Conservation (phyloP, 2,113 vertebrate genomes). For the Stigmatopora nigra region DNA sequence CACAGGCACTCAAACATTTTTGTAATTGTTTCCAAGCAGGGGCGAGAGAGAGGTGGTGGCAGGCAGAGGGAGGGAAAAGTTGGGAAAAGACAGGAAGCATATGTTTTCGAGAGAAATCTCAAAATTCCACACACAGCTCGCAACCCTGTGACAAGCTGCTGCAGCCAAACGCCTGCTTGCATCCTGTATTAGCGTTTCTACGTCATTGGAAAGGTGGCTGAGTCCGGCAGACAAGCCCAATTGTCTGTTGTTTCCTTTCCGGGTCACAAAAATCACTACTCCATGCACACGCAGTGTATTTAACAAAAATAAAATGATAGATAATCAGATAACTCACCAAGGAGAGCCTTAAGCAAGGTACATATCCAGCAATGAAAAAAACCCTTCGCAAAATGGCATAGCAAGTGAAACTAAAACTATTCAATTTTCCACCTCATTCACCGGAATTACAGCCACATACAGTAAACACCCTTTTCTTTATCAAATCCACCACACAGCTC, state of each 20-base stretch:
- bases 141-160: constrained; percentile 38
- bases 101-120: constrained; percentile 53
- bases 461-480: constrained; percentile 36
- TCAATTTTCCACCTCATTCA: constrained; percentile 26
- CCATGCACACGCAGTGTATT: constrained; percentile 9
- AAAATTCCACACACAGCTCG: constrained; percentile 78
- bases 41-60: constrained; percentile 40
- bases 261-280: constrained; percentile 37
- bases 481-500: constrained; percentile 24
- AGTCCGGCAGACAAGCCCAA: constrained; percentile 11
- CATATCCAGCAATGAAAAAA: constrained; percentile 30
- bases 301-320: constrained; percentile 1
- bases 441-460: constrained; percentile 37
- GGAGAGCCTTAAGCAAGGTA: constrained; percentile 22
- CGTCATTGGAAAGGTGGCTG: constrained; percentile 17
- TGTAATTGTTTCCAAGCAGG: constrained; percentile 73
- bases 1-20: constrained; percentile 75
- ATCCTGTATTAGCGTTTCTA: constrained; percentile 15
- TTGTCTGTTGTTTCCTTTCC: constrained; percentile 23
- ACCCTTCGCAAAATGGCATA: constrained; percentile 22
- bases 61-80: constrained; percentile 26
- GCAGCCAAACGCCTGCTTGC: constrained; percentile 23
- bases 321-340: not conserved
- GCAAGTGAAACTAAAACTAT: constrained; percentile 37
- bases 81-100: constrained; percentile 34